Evolutionary conservation across 2,797 vertebrate species (phyloP).

Genomic region (Siniperca obscura): DNA sequence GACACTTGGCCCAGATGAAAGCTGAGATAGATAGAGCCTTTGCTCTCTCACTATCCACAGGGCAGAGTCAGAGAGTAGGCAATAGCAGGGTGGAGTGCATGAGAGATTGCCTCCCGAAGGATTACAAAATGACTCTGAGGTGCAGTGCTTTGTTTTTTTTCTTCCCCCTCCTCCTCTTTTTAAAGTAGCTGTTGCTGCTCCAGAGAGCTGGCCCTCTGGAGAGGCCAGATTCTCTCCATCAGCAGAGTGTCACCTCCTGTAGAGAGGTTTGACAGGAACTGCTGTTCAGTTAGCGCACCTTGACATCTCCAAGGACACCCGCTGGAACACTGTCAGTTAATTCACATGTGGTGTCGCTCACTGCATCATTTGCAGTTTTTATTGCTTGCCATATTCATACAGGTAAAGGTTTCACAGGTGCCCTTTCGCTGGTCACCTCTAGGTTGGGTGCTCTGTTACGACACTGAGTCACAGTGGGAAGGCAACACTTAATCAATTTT

Average conservation of each 20-base stretch:
- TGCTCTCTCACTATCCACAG: conserved; percentile 14
- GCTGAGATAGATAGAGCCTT: conserved; percentile 44
- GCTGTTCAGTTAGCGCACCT: conserved; percentile 53
- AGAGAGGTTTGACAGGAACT: conserved; percentile 60
- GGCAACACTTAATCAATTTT: conserved; percentile 6
- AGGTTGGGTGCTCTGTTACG: conserved; percentile 16
- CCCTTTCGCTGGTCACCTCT: conserved; percentile 9
- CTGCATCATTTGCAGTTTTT: conserved; percentile 40
- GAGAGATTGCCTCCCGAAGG: conserved; percentile 49
- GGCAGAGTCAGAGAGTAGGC: conserved; percentile 36
- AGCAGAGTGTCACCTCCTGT: conserved; percentile 54
- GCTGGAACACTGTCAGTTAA: conserved; percentile 41
- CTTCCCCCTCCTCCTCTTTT: neutral
- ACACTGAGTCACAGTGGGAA: conserved; percentile 8
- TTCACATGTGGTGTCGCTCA: conserved; percentile 32
- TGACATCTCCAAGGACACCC: conserved; percentile 60
- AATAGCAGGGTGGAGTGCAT: conserved; percentile 23
- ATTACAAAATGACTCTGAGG: conserved; percentile 59
- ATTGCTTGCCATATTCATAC: neutral
- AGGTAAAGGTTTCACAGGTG: neutral
- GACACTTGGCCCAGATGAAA: conserved; percentile 47
- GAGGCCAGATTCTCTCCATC: conserved; percentile 57
- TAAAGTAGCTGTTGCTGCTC: conserved; percentile 45
- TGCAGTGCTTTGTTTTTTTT: conserved; percentile 40
- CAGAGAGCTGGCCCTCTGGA: conserved; percentile 15